Evolutionary conservation across 2,797 vertebrate genomes (phyloP), one percentile per base, ranked within the genome.

Genomic region (Streptopelia turtur): DNA sequence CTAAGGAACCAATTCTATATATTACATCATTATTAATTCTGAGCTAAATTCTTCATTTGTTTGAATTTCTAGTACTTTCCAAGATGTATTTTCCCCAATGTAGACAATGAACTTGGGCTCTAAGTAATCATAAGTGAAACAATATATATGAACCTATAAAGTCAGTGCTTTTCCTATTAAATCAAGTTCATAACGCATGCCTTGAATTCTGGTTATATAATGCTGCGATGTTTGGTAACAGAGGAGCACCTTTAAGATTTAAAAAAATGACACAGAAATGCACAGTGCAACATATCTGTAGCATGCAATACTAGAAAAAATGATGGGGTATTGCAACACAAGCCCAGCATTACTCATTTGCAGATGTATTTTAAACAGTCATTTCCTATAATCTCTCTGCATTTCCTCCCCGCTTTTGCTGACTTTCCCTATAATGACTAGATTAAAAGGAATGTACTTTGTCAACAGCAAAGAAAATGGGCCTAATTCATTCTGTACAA

Each of bases 321-420:
- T 83, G 94, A 95, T 93, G 84, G 45, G 20, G 50, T 81, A 91
- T 55, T 91, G 71, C 93, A 91, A 83, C 69, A 81, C 47, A 83
- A 96, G 72, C 69, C 82, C 65, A 89, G 82, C 80, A 95, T 96
- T 94, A 96, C 89, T 96, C 94, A 97, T 92, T 96, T 96, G 84
- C 84, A 91, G 93, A 96, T 91, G 87, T 96, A 94, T 95, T 93
- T 96, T 89, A 93, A 96, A 92, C 84, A 96, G 91, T 92, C 91
- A 96, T 96, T 96, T 96, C 94, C 94, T 96, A 96, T 91, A 92
- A 95, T 94, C 89, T 96, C 79, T 83, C 79, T 78, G 69, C 95
- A 96, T 96, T 96, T 97, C 95, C 94, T 97, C 82, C 56, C 18
- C n/a, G 61, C 72, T 93, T 95, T 94, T 89, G 87, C 89, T 94